Conservation (phyloP, 2,113 vertebrate genomes). For the Hydropotes inermis region DNA sequence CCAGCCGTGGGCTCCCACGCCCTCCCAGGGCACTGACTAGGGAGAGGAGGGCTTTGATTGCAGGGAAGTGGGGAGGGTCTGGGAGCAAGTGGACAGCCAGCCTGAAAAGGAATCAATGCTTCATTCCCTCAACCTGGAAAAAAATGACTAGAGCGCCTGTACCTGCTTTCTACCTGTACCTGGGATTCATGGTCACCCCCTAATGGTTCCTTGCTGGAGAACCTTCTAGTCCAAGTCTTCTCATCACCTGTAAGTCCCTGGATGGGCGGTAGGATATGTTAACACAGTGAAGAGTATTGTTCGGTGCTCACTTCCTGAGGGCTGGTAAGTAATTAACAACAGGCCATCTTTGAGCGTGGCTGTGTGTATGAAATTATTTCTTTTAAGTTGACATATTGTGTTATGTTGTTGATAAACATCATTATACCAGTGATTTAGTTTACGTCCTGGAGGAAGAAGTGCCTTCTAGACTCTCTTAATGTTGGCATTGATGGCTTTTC, state of each 20-base stretch:
- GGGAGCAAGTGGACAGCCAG: neutral
- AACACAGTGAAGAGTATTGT: neutral
- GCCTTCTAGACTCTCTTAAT: neutral
- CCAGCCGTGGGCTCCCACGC: neutral
- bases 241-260: neutral
- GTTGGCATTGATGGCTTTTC: constrained; percentile 1
- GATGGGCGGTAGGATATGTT: neutral
- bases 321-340: neutral
- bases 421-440: constrained; percentile 20
- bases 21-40: neutral
- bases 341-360: neutral
- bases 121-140: neutral
- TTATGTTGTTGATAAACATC: neutral
- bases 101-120: constrained; percentile 26
- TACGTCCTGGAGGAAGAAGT: neutral
- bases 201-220: neutral
- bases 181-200: neutral
- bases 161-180: neutral
- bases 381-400: neutral
- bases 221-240: neutral
- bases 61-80: neutral
- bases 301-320: neutral
- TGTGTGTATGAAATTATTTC: neutral
- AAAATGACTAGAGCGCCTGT: neutral
- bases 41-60: neutral